Evolutionary conservation across 2,797 vertebrate species (phyloP), one percentile per base, ranked within the genome.

Genomic region (Enteromius trimaculatus): DNA sequence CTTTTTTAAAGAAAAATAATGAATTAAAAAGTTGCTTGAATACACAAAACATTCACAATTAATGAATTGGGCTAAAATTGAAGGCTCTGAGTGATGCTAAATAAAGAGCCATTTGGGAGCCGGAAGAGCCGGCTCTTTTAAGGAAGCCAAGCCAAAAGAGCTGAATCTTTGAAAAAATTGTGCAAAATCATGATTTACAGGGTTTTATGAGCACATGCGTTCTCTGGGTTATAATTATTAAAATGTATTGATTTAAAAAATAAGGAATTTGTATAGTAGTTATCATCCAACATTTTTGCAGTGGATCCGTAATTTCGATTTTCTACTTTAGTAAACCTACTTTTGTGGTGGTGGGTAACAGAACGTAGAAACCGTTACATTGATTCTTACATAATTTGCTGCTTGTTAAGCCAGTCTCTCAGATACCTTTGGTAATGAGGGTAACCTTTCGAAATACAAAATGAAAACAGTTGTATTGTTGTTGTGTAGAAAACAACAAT

Each of bases 371-470:
- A 74, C 10, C 17, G n/a, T 55, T 55, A 14, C 5, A 55, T 6
- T 53, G 31, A 53, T 37, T 75, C n/a, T 23, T 69, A 23, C 58
- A 62, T 62, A 62, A 42, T 2, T 64, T 64, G 29, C n/a, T 34
- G 47, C 71, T 31, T 74, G 71, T 75, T 37, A 19, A 53, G 55
- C 14, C 65, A 79, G 64, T 79, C 47, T 26, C 47, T 68, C 44
- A 26, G 9, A 51, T 34, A 51, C 21, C 44, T 68, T 66, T 6
- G 34, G 11, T 79, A 51, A 79, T 79, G 44, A 66, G 31, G 29
- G 19, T 37, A 53, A 26, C 62, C 44, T 79, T 79, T 53, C 21
- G 53, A 51, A 64, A 64, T 47, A 2, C 17, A 21, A 6, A 11
- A 19, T 51, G 6, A 66, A 78, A 19, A 79, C 29, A 51, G 6